Conservation (phyloP, 2,113 vertebrate genomes). For the Tachuris rubrigastra region DNA sequence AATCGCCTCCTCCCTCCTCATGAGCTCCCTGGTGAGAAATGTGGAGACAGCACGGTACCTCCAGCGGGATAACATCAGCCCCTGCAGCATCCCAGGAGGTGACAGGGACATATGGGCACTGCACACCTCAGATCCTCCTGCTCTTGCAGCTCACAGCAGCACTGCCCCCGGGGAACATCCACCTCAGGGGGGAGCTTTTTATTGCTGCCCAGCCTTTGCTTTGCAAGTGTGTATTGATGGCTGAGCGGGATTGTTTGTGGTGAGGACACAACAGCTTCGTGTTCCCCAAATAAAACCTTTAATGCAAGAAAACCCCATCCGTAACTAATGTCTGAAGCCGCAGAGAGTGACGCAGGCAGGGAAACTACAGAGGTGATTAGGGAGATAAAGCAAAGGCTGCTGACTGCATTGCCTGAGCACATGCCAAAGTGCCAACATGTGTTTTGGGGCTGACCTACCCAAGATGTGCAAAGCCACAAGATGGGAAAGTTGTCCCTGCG, state of each 20-base stretch:
- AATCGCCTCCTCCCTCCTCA: background rate
- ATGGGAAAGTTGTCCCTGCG: background rate
- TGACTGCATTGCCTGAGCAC: background rate
- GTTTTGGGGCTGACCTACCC: background rate
- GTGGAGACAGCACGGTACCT: background rate
- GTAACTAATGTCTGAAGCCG: background rate
- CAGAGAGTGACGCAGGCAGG: background rate
- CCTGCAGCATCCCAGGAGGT: background rate
- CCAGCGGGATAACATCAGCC: background rate
- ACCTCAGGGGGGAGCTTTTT: background rate
- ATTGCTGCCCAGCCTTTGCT: background rate
- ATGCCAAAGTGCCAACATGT: background rate
- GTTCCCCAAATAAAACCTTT: background rate
- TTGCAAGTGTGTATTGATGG: background rate
- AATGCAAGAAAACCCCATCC: background rate
- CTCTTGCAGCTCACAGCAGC: background rate
- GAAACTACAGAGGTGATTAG: background rate
- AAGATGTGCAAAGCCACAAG: background rate
- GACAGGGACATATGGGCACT: background rate
- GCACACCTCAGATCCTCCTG: background rate
- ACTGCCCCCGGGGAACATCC: background rate
- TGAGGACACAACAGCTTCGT: background rate
- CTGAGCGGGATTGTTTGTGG: background rate
- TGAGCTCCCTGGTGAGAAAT: background rate
- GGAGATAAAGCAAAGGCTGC: constrained; percentile 3